Evolutionary conservation across 2,888 invertebrate species (phyloP).

Genomic region (Entomobrya proxima): DNA sequence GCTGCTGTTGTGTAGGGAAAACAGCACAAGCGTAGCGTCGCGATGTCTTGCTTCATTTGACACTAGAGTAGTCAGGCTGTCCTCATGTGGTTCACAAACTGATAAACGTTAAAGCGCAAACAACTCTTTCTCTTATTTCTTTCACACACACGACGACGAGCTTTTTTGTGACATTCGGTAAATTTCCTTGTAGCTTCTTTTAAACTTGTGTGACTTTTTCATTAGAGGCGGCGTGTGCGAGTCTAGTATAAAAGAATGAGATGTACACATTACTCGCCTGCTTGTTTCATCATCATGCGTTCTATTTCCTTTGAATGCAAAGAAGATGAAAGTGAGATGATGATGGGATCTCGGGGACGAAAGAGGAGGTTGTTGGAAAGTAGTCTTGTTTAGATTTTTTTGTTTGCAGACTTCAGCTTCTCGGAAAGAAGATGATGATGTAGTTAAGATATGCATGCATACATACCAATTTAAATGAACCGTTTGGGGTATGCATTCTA

Average conservation of each 20-base stretch:
- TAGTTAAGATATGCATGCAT: conserved; percentile 38
- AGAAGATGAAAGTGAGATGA: not conserved
- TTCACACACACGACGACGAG: not conserved
- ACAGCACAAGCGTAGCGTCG: conserved; percentile 48
- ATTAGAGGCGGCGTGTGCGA: conserved; percentile 24
- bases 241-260: conserved; percentile 8
- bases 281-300: conserved; percentile 17
- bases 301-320: conserved; percentile 16
- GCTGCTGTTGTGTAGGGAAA: conserved; percentile 8
- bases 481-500: not conserved
- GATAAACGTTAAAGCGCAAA: conserved; percentile 25
- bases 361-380: too few species aligned
- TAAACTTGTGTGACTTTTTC: conserved; percentile 37
- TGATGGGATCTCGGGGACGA: not conserved
- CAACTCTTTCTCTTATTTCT: not conserved
- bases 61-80: conserved; percentile 48
- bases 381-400: not conserved
- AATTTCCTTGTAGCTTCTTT: conserved; percentile 15
- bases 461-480: conserved; percentile 41
- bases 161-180: conserved; percentile 24
- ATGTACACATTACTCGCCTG: conserved; percentile 21
- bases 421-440: conserved; percentile 6
- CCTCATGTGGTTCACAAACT: conserved; percentile 61
- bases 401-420: conserved; percentile 18
- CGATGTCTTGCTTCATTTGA: conserved; percentile 66